Evolutionary conservation across 2,113 vertebrate genomes (phyloP).

Genomic region (Ploceus nigricollis): DNA sequence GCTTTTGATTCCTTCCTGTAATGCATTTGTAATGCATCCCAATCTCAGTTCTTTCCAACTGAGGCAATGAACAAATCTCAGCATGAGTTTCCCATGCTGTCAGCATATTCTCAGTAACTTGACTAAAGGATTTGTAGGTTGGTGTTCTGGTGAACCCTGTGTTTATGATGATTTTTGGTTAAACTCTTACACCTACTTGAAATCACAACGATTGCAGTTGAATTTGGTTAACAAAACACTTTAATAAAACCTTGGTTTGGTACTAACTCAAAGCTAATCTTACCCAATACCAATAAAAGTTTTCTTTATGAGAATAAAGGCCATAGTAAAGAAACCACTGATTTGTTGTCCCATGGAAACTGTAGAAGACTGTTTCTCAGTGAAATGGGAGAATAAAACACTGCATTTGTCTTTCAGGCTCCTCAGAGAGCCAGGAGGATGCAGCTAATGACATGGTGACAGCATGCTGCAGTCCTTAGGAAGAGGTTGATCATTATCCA

Average conservation of each 20-base stretch:
- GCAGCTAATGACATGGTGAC: not conserved
- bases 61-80: not conserved
- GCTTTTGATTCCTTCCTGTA: not conserved
- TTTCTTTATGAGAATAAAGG: not conserved
- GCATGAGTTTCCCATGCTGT: not conserved
- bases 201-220: not conserved
- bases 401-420: not conserved
- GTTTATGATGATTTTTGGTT: not conserved
- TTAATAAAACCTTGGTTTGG: not conserved
- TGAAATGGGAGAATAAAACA: not conserved
- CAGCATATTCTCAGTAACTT: not conserved
- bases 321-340: fast-evolving
- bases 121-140: not conserved
- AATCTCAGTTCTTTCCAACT: not conserved
- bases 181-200: not conserved
- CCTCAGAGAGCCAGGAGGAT: not conserved
- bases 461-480: not conserved
- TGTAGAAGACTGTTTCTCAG: not conserved
- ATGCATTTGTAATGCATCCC: not conserved
- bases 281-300: not conserved
- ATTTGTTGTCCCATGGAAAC: not conserved
- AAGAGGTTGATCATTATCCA: not conserved
- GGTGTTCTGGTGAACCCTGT: not conserved
- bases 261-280: not conserved
- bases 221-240: not conserved